Conservation (phyloP, 2,113 vertebrate genomes). For the Madoqua kirkii region DNA sequence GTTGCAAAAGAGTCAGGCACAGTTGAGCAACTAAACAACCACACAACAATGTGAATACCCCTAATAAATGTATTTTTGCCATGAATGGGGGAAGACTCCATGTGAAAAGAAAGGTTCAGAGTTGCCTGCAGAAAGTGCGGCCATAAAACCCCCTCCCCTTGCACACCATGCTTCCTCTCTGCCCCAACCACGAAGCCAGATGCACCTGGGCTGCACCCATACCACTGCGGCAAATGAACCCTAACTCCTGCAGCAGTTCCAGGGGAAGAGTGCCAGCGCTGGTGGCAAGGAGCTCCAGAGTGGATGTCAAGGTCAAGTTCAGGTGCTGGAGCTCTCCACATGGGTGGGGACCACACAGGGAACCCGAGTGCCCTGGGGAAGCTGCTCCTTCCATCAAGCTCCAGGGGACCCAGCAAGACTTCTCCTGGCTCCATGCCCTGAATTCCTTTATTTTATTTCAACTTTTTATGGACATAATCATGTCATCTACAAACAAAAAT, state of each 20-base stretch:
- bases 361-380: neutral
- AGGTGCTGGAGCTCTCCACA: neutral
- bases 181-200: accelerated
- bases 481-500: neutral
- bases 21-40: neutral
- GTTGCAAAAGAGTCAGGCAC: neutral
- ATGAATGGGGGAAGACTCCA: neutral
- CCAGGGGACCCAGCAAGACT: neutral
- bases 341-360: neutral
- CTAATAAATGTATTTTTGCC: neutral
- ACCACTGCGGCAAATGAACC: accelerated
- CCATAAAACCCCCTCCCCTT: neutral
- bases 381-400: neutral
- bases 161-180: neutral
- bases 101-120: neutral
- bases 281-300: neutral
- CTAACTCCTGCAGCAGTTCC: neutral
- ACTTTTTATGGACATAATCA: neutral
- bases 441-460: neutral
- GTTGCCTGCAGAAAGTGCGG: neutral
- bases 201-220: neutral
- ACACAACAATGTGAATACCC: neutral
- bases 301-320: neutral
- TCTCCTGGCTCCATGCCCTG: neutral
- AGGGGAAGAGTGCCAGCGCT: neutral